These are phyloP conservation scores for Nomada flava DNA, from an alignment of 2,888 invertebrate genomes.

Conservation along the genomic window DNA sequence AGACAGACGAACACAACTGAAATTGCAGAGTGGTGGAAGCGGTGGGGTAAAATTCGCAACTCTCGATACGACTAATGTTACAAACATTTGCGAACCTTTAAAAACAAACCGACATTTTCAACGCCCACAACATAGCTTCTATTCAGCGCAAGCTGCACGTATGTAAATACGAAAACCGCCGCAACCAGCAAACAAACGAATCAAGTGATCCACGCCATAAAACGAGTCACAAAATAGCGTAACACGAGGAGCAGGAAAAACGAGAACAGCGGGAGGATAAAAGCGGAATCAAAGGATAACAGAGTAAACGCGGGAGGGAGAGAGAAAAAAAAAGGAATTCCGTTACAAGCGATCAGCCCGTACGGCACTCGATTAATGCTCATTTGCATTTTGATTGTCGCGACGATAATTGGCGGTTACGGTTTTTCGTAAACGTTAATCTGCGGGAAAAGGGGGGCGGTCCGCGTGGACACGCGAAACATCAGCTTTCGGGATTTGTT, in stretches of 20 bases:
- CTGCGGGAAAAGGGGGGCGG: slow-evolving; percentile 7
- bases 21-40: no score
- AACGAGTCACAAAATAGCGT: slow-evolving; percentile 13
- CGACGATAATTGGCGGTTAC: slow-evolving; percentile 63
- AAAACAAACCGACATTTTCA: neutral
- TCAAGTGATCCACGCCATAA: slow-evolving; percentile 11
- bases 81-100: neutral
- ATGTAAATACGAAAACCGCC: slow-evolving; percentile 4
- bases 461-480: slow-evolving; percentile 10
- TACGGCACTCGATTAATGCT: slow-evolving; percentile 69
- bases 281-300: slow-evolving; percentile 6
- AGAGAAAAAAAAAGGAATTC: slow-evolving; percentile 39
- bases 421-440: slow-evolving; percentile 59
- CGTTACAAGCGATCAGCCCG: slow-evolving; percentile 58
- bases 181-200: slow-evolving; percentile 7
- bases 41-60: neutral
- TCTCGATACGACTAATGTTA: neutral
- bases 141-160: slow-evolving; percentile 12
- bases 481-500: slow-evolving; percentile 39
- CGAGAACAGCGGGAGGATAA: neutral
- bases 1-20: no score
- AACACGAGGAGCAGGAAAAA: neutral
- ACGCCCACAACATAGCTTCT: neutral
- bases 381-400: slow-evolving; percentile 75
- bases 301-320: slow-evolving; percentile 7